Base-by-base conservation (phyloP, 2,888 invertebrate species). In the Euspilapteryx auroguttella region DNA sequence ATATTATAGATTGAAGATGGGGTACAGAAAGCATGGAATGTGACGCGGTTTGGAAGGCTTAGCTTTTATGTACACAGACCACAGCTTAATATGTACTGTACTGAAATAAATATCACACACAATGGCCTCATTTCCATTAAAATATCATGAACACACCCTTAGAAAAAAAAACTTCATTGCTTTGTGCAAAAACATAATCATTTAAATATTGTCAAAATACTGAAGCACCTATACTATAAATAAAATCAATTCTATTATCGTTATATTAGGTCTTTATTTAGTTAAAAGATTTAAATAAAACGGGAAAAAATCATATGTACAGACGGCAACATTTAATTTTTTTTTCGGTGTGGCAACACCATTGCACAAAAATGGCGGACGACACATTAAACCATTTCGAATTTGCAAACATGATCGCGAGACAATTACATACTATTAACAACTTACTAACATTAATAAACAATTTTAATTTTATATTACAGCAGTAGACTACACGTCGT, bases 381-480 rank as follows among this genome's bases (percentile, higher is more conserved):
- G n/a, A 32, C 38, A 40, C 35, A 41, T 40, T 40, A 32, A 37
- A 36, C 34, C 39, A 40, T 37, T 52, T 45, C 55, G 57, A 56
- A 57, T 62, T 63, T 61, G 53, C 58, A 53, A 55, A 61, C 52
- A 58, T 24, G 23, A 27, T 25, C 58, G 64, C 54, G 59, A 49
- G 52, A 53, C 55, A 53, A 62, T 59, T 53, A 56, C 55, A 59
- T 59, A 61, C 68, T 73, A 75, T 69, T 56, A 75, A 75, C 73
- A 73, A 71, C 73, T 75, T 73, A 73, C 61, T n/a, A n/a, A n/a
- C n/a, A n/a, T n/a, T 66, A 56, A 45, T 59, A 65, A 64, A 58
- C 49, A 61, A 56, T 58, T 52, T 52, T 27, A 24, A 31, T 14
- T 14, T 52, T 57, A 73, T 69, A 68, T 73, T 73, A 71, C 73